phyloP scores from a whole-genome alignment of 2,888 invertebrate species.

The Proisotoma minuta region DNA sequence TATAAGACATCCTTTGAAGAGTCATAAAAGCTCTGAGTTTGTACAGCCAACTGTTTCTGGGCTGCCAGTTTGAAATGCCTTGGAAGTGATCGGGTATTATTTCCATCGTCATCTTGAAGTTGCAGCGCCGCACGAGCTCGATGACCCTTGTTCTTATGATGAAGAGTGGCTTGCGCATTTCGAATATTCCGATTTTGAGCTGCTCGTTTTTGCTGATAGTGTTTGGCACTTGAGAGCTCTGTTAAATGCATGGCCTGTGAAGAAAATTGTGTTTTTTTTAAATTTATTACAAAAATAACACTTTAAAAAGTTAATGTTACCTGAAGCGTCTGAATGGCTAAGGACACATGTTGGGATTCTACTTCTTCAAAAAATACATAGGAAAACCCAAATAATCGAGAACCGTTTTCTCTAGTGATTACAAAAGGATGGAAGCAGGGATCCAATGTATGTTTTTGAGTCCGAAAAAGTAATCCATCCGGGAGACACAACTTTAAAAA shows the following conservation, averaged over 20 bases:
- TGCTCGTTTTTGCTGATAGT: constrained; percentile 47
- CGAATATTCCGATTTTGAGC: constrained; percentile 44
- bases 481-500: constrained; percentile 80
- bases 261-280: background rate
- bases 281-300: background rate
- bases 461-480: constrained; percentile 87
- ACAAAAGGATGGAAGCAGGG: constrained; percentile 94
- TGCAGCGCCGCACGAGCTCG: background rate
- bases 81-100: constrained; percentile 78
- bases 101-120: constrained; percentile 47
- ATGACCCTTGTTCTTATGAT: constrained; percentile 25
- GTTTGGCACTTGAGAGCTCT: constrained; percentile 76
- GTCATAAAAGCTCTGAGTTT: constrained; percentile 81
- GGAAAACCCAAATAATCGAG: constrained; percentile 88
- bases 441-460: constrained; percentile 80
- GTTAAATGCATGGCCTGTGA: constrained; percentile 79
- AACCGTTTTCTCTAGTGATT: constrained; percentile 94
- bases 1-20: constrained; percentile 81
- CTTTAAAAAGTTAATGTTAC: constrained; percentile 51
- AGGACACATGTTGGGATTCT: constrained; percentile 82
- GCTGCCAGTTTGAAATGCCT: constrained; percentile 81
- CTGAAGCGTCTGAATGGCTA: constrained; percentile 92
- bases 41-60: constrained; percentile 62
- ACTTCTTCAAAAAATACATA: constrained; percentile 96
- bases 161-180: constrained; percentile 36